Base-by-base conservation (phyloP, 92 coral and sea anemone species). In the Zoanthus sansibaricus region DNA sequence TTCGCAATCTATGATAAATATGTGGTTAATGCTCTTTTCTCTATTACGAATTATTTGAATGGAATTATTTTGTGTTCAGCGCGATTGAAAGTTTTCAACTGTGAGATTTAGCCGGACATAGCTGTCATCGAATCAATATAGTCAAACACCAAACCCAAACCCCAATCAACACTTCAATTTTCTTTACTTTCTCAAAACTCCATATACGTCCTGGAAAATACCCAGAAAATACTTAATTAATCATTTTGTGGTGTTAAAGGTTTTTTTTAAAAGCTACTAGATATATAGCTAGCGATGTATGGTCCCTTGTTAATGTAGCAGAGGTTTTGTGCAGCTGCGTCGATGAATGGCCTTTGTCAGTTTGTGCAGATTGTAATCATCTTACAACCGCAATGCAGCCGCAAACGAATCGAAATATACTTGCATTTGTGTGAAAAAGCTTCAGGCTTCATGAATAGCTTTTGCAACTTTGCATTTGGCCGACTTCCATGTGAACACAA, bases 71-170 rank as follows among this genome's bases (percentile, higher is more conserved):
- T 80, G 44, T 30, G 58, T 70, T 66, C 73, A 64, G 70, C 75
- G 30, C 74, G 85, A 67, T 47, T 80, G 59, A 45, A 46, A 67
- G 66, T 80, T 66, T 37, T 37, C 2, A 37, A 47, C 21, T 64
- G 85, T 59, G 61, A 64, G 45, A 18, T 66, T 30, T 1, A 46
- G 46, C 85, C 75, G 85, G 85, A 80, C 85, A 66, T 80, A 6
- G 59, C 49, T 80, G 85, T 80, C 85, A 80, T 46, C 73, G 44
- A 13, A 48, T 5, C 42, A 37, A 37, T 37, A 37, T 37, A 37
- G 42, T 9, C 20, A 2, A 9, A 71, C 16, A 44, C 58, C 61
- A 66, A 61, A 66, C 75, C 46, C 45, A 37, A 80, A 54, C 46
- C 32, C 46, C 59, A 64, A 45, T 80, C 85, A 30, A 10, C 75